Evolutionary conservation across 2,888 invertebrate genomes (phyloP).

Genomic region (Chelonus formosanus): DNA sequence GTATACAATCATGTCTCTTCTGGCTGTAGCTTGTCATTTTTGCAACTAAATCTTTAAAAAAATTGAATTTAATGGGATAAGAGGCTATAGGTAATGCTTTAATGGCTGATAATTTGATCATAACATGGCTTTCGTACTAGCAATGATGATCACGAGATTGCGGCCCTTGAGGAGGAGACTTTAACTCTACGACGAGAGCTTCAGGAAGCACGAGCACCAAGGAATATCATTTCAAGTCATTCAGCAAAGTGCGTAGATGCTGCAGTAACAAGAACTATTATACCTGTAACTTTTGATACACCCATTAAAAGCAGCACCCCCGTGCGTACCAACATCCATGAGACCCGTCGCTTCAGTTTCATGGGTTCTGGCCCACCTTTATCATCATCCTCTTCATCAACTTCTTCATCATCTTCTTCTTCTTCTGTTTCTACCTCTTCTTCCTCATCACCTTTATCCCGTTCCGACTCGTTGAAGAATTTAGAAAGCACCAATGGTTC

Average conservation of each 20-base stretch:
- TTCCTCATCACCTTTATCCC: conserved; percentile 33
- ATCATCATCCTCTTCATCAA: conserved; percentile 33
- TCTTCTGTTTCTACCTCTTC: conserved; percentile 30
- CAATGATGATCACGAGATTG: conserved; percentile 60
- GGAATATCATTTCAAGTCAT: conserved; percentile 54
- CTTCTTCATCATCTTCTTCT: conserved; percentile 29
- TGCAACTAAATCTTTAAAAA: not conserved
- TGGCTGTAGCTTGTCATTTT: conserved; percentile 13
- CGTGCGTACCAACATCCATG: conserved; percentile 53
- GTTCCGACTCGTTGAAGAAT: conserved; percentile 43
- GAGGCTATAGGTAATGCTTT: conserved; percentile 1
- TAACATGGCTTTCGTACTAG: conserved; percentile 42
- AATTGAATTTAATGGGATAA: not conserved
- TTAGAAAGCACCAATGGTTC: conserved; percentile 31
- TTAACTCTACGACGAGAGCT: conserved; percentile 60
- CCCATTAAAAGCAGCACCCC: conserved; percentile 60
- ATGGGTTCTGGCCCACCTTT: conserved; percentile 23
- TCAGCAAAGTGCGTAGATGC: conserved; percentile 63
- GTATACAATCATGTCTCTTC: conserved; percentile 12
- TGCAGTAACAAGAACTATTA: conserved; percentile 43
- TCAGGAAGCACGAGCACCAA: conserved; percentile 60
- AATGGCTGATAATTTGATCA: conserved; percentile 4
- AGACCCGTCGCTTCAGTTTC: conserved; percentile 24
- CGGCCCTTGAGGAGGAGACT: conserved; percentile 62
- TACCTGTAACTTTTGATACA: conserved; percentile 54